Base-by-base conservation (phyloP, 2,113 vertebrate genomes). In the Bujurquina vittata region DNA sequence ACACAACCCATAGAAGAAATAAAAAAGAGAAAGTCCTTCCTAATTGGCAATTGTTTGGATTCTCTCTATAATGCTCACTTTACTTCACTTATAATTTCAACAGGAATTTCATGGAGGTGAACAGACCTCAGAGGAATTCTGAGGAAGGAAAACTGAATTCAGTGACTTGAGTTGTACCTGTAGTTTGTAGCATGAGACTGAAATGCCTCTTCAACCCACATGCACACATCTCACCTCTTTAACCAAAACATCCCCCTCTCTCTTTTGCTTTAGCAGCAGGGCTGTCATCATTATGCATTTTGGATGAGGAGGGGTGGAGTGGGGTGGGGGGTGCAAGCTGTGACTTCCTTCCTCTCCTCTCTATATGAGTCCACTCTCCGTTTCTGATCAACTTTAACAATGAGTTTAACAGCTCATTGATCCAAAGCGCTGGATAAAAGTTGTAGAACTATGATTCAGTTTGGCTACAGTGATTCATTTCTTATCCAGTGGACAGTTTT, bases 341-440 rank as follows among this genome's bases (percentile, higher is more conserved):
- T 63, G 60, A 86, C 77, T 91, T 87, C 69, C 83, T 84, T 75
- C 82, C 87, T 77, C 58, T 83, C 65, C 58, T 65, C n/a, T 75
- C 54, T 18, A 40, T 74, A 10, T 73, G 1, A 56, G 62, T 75
- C 73, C 67, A 46, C 62, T 69, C 55, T 46, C 79, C 12, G 60
- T 58, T 49, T 52, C 75, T 59, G 54, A 84, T 78, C 61, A 59
- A 75, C 58, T 87, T 87, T 76, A 76, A 40, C 55, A 63, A 77
- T 56, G 57, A 40, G 75, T 31, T 54, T 63, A 89, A 84, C 56
- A 37, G 69, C 65, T 72, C 87, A 90, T 89, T 4, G 23, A 90
- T 89, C 10, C 11, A 49, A 35, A 40, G 62, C 3, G 61, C 46
- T 55, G 31, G 14, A 26, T 8, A 14, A 37, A 58, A 58, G 33